Evolutionary conservation across 2,888 invertebrate genomes (phyloP).

Genomic region (Sminthurinus aureus): DNA sequence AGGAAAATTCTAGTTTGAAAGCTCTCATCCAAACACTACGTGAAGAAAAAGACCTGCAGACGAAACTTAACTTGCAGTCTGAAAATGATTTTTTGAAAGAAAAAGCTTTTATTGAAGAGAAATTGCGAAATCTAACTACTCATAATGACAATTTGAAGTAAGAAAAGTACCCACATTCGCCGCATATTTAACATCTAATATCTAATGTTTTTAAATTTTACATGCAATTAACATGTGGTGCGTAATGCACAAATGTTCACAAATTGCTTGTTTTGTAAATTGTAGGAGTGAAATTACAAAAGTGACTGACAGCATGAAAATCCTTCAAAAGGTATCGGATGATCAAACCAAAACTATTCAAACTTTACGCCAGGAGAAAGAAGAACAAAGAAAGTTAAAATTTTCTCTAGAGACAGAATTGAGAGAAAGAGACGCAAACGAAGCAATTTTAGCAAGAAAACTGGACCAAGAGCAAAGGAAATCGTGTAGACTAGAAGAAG

Average conservation of each 20-base stretch:
- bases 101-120: conserved; percentile 18
- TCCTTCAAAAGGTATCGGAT: conserved; percentile 55
- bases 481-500: conserved; percentile 21
- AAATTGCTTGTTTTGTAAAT: background rate
- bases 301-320: conserved; percentile 48
- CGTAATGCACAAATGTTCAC: no score
- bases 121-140: background rate
- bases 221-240: no score
- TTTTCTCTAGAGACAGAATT: conserved; percentile 44
- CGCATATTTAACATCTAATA: no score
- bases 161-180: background rate
- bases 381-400: conserved; percentile 38
- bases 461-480: conserved; percentile 37
- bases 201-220: no score
- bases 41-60: conserved; percentile 14
- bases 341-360: conserved; percentile 52
- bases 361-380: conserved; percentile 49
- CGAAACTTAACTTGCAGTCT: background rate
- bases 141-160: conserved; percentile 42
- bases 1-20: conserved; percentile 16
- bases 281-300: conserved; percentile 46
- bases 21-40: conserved; percentile 3
- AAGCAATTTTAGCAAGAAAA: conserved; percentile 41
- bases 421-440: conserved; percentile 43
- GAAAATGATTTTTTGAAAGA: conserved; percentile 28